phyloP scores from a whole-genome alignment of 2,888 invertebrate species.

The Mythimna ferrago region DNA sequence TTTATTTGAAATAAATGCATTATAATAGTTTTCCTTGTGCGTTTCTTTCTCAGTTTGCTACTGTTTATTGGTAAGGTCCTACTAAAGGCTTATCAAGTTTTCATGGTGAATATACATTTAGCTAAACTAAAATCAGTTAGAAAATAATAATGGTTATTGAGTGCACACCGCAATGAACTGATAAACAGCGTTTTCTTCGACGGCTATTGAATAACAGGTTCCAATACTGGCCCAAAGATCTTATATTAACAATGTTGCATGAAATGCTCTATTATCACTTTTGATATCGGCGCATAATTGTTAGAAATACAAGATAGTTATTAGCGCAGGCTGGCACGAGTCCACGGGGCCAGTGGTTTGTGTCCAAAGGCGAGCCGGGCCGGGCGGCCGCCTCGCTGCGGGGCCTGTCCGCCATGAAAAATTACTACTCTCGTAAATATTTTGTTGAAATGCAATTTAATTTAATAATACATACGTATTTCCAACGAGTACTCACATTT shows the following conservation, averaged over 20 bases:
- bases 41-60: not conserved
- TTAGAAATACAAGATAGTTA: conserved; percentile 67
- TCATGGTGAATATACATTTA: not conserved
- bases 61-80: not conserved
- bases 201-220: conserved; percentile 47
- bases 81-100: not conserved
- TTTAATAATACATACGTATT: conserved; percentile 81
- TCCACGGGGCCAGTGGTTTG: conserved; percentile 67
- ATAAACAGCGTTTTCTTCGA: conserved; percentile 27
- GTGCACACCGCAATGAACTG: conserved; percentile 17
- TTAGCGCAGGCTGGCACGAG: conserved; percentile 66
- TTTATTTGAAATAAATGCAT: not conserved
- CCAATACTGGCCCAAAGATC: conserved; percentile 40
- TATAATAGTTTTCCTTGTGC: not conserved
- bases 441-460: conserved; percentile 85
- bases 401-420: conserved; percentile 82
- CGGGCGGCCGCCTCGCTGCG: conserved; percentile 72
- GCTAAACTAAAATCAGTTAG: conserved; percentile 29
- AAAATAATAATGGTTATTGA: conserved; percentile 20
- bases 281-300: conserved; percentile 66
- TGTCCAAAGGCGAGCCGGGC: conserved; percentile 65
- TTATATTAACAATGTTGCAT: conserved; percentile 58
- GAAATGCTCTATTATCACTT: conserved; percentile 61
- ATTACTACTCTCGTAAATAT: conserved; percentile 86
- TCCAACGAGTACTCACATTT: conserved; percentile 70